Conservation (phyloP, 1,140 invertebrate species). For the Apis cerana region DNA sequence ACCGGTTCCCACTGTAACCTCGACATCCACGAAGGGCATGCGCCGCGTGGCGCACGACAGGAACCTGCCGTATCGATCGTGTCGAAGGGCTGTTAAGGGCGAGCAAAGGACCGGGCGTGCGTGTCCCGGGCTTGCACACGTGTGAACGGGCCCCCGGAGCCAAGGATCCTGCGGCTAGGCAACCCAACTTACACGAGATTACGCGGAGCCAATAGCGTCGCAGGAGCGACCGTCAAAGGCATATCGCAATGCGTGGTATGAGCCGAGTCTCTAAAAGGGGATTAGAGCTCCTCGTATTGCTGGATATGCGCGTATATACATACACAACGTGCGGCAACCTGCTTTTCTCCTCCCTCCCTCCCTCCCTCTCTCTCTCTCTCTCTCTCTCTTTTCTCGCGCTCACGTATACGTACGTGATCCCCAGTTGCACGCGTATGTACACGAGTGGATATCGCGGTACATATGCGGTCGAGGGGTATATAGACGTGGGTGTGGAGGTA, state of each 20-base stretch:
- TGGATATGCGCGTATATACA: constrained; percentile 60
- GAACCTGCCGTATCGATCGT: constrained; percentile 80
- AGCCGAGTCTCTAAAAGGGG: constrained; percentile 78
- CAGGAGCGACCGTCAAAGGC: constrained; percentile 78
- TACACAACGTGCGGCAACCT: neutral
- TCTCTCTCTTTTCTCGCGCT: neutral
- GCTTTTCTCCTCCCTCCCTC: neutral
- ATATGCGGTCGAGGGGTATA: constrained; percentile 10
- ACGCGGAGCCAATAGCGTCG: constrained; percentile 76
- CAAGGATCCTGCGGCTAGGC: constrained; percentile 74
- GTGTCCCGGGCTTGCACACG: constrained; percentile 59
- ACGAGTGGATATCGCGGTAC: constrained; percentile 28
- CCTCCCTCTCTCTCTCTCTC: too few relatives aligned
- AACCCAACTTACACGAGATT: constrained; percentile 79
- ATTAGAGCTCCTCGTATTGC: constrained; percentile 77
- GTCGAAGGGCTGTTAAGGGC: constrained; percentile 45
- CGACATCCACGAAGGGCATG: constrained; percentile 64
- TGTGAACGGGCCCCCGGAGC: constrained; percentile 50
- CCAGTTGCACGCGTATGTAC: constrained; percentile 15
- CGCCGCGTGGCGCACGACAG: constrained; percentile 70
- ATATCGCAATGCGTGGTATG: constrained; percentile 77
- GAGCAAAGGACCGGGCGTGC: constrained; percentile 16
- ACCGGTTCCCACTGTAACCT: constrained; percentile 57
- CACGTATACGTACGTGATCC: constrained; percentile 8
- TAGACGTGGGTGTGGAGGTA: constrained; percentile 1